Conservation (phyloP, 1,140 invertebrate species). For the Laupala kohalensis region DNA sequence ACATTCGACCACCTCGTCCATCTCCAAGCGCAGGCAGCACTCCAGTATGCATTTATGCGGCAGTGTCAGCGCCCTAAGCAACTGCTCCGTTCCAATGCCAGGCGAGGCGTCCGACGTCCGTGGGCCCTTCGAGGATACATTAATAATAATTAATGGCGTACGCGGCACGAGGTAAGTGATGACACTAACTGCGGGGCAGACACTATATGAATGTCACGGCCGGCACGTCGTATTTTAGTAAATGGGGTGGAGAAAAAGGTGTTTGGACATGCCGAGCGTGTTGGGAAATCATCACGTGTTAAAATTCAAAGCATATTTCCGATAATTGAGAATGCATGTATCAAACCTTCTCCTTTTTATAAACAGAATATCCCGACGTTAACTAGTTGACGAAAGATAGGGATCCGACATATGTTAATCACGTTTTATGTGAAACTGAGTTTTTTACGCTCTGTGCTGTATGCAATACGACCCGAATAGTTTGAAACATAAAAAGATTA, state of each 20-base stretch:
- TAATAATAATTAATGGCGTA: background rate
- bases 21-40: too few relatives aligned
- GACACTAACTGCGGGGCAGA: background rate
- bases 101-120: too few relatives aligned
- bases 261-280: background rate
- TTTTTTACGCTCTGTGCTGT: too few relatives aligned
- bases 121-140: background rate
- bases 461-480: too few relatives aligned
- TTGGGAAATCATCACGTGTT: background rate
- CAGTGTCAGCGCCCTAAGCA: background rate
- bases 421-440: too few relatives aligned
- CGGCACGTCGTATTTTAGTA: background rate
- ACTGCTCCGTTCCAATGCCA: background rate
- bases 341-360: background rate
- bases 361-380: too few relatives aligned
- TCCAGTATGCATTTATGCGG: background rate
- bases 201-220: background rate
- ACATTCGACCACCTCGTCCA: background rate
- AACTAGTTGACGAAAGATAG: too few relatives aligned
- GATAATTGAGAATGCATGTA: background rate
- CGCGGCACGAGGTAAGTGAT: background rate
- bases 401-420: too few relatives aligned
- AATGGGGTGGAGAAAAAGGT: background rate
- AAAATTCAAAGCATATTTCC: background rate
- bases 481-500: too few relatives aligned